These are phyloP conservation scores for Doryteuthis pealeii DNA, from an alignment of 1,140 invertebrate genomes.

Conservation along the genomic window DNA sequence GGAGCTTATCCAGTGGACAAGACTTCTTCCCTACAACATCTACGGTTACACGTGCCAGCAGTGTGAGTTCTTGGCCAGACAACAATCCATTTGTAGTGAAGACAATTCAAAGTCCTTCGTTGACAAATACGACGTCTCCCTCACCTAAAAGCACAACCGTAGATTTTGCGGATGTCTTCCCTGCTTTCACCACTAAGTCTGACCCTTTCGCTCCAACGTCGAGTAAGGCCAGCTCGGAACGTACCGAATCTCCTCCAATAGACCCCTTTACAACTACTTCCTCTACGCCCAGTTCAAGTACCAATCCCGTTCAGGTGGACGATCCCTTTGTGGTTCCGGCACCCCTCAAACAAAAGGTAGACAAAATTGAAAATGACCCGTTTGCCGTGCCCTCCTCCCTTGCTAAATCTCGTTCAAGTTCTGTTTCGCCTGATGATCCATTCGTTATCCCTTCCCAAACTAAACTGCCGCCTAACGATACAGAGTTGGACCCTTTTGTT, in stretches of 20 bases:
- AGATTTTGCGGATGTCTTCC: neutral
- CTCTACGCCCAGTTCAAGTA: neutral
- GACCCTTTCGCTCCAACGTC: neutral
- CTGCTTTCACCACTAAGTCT: neutral
- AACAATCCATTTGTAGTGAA: neutral
- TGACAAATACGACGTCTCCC: neutral
- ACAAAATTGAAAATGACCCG: neutral
- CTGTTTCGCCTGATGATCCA: too few relatives aligned
- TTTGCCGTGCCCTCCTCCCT: neutral
- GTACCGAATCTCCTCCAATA: neutral
- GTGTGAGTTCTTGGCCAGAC: neutral
- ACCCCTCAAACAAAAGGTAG: neutral
- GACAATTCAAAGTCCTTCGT: neutral
- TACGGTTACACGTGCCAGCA: neutral
- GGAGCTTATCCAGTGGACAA: neutral
- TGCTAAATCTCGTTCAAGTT: too few relatives aligned
- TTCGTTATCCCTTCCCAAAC: too few relatives aligned
- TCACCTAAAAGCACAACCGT: neutral
- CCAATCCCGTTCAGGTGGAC: neutral
- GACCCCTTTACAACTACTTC: neutral
- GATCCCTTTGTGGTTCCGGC: neutral
- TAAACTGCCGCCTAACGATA: too few relatives aligned
- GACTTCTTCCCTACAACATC: neutral
- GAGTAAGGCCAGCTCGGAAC: neutral
- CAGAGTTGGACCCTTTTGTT: too few relatives aligned